Evolutionary conservation across 2,888 invertebrate species (phyloP), one percentile per base, ranked within the genome.

Genomic region (Heteropelma amictum): DNA sequence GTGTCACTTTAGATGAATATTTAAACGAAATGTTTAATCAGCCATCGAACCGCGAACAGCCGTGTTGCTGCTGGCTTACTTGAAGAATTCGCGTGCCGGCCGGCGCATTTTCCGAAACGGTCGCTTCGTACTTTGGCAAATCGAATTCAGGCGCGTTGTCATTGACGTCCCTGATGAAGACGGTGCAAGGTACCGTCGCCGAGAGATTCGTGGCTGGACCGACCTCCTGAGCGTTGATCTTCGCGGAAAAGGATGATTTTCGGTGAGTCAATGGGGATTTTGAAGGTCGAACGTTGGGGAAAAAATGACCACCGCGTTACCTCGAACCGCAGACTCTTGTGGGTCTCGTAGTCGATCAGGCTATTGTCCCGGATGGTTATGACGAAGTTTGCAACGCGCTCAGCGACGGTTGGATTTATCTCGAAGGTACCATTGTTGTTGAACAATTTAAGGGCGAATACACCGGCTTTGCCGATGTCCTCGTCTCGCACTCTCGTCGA

Each of bases 361-460:
- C 92, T 90, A 77, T 95, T 95, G 87, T 97, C 95, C 73, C 95
- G 93, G 23, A 98, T 96, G 85, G 93, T 93, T 77, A 98, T 93
- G 60, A 94, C 92, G 86, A 97, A 97, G 81, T 93, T 93, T 1
- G 94, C 93, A 76, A 93, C 92, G 72, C 95, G 93, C 86, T 96
- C 95, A 0, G 95, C 95, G 1, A 96, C 95, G 30, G 93, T 93
- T 0, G 98, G 98, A 4, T 93, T 92, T 68, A 98, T 94, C 88
- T 97, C 96, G 86, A 98, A 98, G 2, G 96, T 96, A 33, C 95
- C 96, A 87, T 96, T 96, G 87, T 96, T 96, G 72, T 94, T 94
- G 10, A 93, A 91, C 78, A 97, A 89, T 35, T 93, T 92, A 28
- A 97, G 90, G 0, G 95, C 93, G 85, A 97, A 96, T 5, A 96